Conservation (phyloP, 2,113 vertebrate genomes). For the Peromyscus maniculatus region DNA sequence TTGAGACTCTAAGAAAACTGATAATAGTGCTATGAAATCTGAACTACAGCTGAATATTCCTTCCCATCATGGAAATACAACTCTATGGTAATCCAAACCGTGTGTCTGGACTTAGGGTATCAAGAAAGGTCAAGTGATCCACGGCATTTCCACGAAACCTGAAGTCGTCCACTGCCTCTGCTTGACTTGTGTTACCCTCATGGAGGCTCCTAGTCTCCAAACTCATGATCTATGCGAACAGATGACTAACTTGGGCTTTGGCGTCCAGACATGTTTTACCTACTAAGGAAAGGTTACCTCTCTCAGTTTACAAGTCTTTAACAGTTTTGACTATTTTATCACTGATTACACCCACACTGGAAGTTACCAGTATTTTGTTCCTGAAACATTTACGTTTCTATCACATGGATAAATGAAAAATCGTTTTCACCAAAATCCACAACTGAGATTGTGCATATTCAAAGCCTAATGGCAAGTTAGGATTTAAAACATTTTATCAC, state of each 20-base stretch:
- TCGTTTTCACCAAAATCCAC: not conserved
- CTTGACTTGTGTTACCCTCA: not conserved
- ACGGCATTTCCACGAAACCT: slow-evolving; percentile 44
- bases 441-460: not conserved
- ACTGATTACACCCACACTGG: not conserved
- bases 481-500: not conserved
- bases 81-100: not conserved
- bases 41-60: slow-evolving; percentile 24
- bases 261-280: not conserved
- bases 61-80: not conserved
- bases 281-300: not conserved
- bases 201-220: not conserved
- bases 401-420: not conserved
- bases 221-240: not conserved
- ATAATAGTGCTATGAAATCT: slow-evolving; percentile 51
- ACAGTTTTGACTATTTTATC: not conserved
- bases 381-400: slow-evolving; percentile 40
- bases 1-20: slow-evolving; percentile 58
- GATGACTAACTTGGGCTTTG: not conserved
- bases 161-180: not conserved
- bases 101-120: slow-evolving; percentile 19
- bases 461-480: not conserved
- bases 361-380: slow-evolving; percentile 8
- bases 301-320: not conserved
- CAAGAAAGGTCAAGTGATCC: slow-evolving; percentile 27